Base-by-base conservation (phyloP, 2,797 vertebrate genomes). In the Enoplosus armatus region DNA sequence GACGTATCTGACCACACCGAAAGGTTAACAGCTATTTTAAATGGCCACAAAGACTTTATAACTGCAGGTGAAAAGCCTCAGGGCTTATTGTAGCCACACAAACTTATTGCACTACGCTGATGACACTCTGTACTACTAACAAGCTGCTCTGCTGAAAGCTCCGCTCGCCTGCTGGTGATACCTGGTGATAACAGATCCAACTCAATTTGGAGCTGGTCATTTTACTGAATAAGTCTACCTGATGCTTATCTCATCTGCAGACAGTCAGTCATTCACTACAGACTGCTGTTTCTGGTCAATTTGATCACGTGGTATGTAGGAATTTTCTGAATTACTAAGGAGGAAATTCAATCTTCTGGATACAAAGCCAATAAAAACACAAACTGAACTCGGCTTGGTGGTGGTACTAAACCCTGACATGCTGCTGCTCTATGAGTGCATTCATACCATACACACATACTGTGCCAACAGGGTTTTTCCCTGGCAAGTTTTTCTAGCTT, bases 401-500 rank as follows among this genome's bases (percentile, higher is more conserved):
- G 20, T 37, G 2, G 24, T 60, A 24, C 6, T 41, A 26, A 60
- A 26, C 37, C 18, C 54, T 55, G 29, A 31, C 27, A 55, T 22
- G 22, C 15, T 33, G 2, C 54, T 10, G 35, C n/a, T 41, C 12
- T 26, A n/a, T 41, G 8, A 27, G 26, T 20, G 45, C 14, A 6
- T 26, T 16, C 15, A 16, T 20, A 20, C 24, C 24, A 20, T 2
- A 61, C 18, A 61, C 16, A 24, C 15, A 2, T 24, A 24, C 35
- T 24, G 20, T 56, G 20, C 24, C 11, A 37, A n/a, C 33, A 39
- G 24, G 7, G 37, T 39, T 39, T 60, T n/a, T 61, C 11, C 43
- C 43, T 8, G 61, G 43, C 16, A 62, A 27, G 27, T 64, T 63
- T 43, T 63, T 60, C n/a, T n/a, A 47, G 41, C 18, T 47, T 51